Evolutionary conservation across 2,797 vertebrate genomes (phyloP), one percentile per base, ranked within the genome.

Genomic region (Lycodopsis pacificus): DNA sequence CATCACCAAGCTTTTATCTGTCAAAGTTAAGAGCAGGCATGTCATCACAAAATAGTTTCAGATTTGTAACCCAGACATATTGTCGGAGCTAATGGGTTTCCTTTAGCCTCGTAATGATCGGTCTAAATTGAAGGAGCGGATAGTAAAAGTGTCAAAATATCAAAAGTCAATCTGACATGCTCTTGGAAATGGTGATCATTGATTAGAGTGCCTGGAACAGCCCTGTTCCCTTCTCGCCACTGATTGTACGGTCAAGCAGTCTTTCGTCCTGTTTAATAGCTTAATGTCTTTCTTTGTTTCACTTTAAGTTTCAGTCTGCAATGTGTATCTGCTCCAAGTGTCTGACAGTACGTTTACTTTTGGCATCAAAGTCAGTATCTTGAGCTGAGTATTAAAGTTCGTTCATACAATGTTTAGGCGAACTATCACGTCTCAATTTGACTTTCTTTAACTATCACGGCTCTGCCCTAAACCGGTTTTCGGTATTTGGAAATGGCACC

Each of bases 21-120:
- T 56, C 36, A 3, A 22, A 32, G 3, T 32, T 53, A 51, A 59
- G 20, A 27, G 27, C 36, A 62, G 32, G 30, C 9, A 38, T 57
- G 40, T 30, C 53, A 27, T 44, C 63, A 61, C 34, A 15, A 34
- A 32, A 42, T 3, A 38, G 22, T 30, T 36, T 53, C 25, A 19
- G 17, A 48, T 56, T 38, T 48, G 65, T 15, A 56, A 17, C 22
- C n/a, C 19, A 58, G 22, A 20, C 15, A 7, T 22, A 57, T 58
- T 32, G n/a, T n/a, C 22, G 17, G n/a, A n/a, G 51, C 59, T 65
- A 30, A 70, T 38, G 46, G 32, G 15, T 54, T 79, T 62, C 25
- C 44, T 59, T 59, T 48, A 49, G 20, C 19, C 10, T 65, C 42
- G 13, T 71, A n/a, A 40, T 25, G 8, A 54, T 48, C 51, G 22